These are phyloP conservation scores for Tragelaphus oryx DNA, from an alignment of 2,797 vertebrate genomes.

Conservation along the genomic window DNA sequence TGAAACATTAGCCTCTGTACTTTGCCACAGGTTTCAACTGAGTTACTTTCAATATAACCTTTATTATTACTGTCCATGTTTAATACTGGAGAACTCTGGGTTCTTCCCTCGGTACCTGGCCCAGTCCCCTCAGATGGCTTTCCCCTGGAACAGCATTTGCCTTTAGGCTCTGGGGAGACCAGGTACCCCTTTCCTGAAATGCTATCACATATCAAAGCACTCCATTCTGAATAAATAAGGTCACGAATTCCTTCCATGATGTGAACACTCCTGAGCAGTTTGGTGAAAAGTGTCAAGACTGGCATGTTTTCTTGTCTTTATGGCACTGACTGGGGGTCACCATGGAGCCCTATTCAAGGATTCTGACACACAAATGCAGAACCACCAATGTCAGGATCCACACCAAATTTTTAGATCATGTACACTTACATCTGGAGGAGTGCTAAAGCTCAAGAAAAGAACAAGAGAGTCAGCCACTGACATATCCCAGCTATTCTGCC, in stretches of 20 bases:
- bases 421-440: background rate
- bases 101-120: background rate
- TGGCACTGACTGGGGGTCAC: background rate
- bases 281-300: background rate
- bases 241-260: background rate
- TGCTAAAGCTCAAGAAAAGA: background rate
- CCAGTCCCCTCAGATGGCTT: background rate
- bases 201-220: background rate
- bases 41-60: background rate
- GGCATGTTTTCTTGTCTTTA: background rate
- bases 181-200: background rate
- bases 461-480: background rate
- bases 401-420: background rate
- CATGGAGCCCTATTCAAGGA: rapidly evolving
- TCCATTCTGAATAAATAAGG: background rate
- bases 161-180: background rate
- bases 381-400: rapidly evolving
- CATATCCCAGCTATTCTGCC: background rate
- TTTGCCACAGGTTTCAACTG: background rate
- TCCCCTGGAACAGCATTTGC: background rate
- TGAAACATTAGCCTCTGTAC: background rate
- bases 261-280: background rate
- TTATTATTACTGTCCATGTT: background rate
- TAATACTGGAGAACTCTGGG: background rate
- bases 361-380: background rate